Base-by-base conservation (phyloP, 2,888 invertebrate genomes). In the Hirtodrosophila trivittata region DNA sequence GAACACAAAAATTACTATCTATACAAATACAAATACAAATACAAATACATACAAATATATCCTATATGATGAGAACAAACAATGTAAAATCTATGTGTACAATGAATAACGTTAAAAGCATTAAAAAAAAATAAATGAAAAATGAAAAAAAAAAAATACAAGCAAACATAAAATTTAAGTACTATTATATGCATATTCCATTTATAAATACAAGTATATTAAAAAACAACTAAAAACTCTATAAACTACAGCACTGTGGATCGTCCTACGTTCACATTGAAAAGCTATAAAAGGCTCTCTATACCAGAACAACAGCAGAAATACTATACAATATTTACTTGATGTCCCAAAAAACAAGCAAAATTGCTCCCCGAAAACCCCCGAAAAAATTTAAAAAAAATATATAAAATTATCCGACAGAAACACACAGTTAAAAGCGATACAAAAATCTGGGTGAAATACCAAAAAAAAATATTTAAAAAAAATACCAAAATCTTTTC, bases 401-500 rank as follows among this genome's bases (percentile, higher is more conserved):
- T 9, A 38, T 25, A 16, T n/a, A 43, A 32, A 5, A 49, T 12
- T 57, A 8, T 1, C 28, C 5, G 5, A 28, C 12, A 51, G 9
- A 42, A 12, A 52, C 32, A 46, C 9, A 47, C 4, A 51, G n/a
- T n/a, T n/a, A n/a, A n/a, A n/a, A n/a, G n/a, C n/a, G n/a, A 13
- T 41, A 54, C 13, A 62, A n/a, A 10, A 50, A 59, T 18, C n/a
- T 26, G 13, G 41, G 14, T 13, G 39, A 41, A 13, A 42, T 16
- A 16, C 14, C 28, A 47, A 33, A 55, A 56, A 38, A 43, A 41
- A 30, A 50, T 43, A 66, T 21, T 43, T 43, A 65, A 42, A 54
- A 55, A 25, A 25, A 33, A 56, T 16, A 65, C 41, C 28, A 43
- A 55, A 66, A 81, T 74, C 52, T 75, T 86, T 83, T 86, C 84